Base-by-base conservation (phyloP, 2,888 invertebrate species). In the Pterostichus madidus region DNA sequence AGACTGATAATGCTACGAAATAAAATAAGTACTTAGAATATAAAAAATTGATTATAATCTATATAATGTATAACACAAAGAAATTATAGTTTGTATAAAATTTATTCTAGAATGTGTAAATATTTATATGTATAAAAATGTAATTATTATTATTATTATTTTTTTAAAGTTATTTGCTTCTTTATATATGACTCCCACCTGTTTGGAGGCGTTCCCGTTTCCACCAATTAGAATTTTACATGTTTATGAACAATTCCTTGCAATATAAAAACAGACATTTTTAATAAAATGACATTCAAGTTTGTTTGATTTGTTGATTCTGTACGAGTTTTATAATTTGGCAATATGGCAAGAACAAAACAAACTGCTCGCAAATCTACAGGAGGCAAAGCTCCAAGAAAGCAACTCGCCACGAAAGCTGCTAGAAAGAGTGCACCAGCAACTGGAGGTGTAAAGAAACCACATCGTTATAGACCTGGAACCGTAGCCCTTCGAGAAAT, bases 381-480 rank as follows among this genome's bases (percentile, higher is more conserved):
- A 53, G 94, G 94, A 86, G 94, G 94, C n/a, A 94, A 94, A 88
- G 94, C 94, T 35, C 94, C 94, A 0, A 90, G 95, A 76, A 94
- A 94, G 87, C 94, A 94, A 86, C 88, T 95, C 84, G 94, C 94
- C 0, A 94, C 94, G 0, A 95, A 94, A 89, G 94, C 94, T 0
- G 94, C 94, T 0, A 91, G 94, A 85, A 95, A 95, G 88, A 94
- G 93, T 86, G 94, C 94, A 0, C 94, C 94, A 31, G 93, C 94
- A 0, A 94, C 94, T 0, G 95, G 94, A 24, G 94, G 94, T 31
- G 94, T 95, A 2, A 95, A 95, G 88, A 95, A 94, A 89, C 94
- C 94, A 0, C 94, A 94, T 89, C 91, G 94, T 87, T 94, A 93
- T 88, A 91, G 94, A 0, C 93, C 94, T 0, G 94, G 94, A 35